Base-by-base conservation (phyloP, 2,888 invertebrate species). In the Dolichopus griseipennis region DNA sequence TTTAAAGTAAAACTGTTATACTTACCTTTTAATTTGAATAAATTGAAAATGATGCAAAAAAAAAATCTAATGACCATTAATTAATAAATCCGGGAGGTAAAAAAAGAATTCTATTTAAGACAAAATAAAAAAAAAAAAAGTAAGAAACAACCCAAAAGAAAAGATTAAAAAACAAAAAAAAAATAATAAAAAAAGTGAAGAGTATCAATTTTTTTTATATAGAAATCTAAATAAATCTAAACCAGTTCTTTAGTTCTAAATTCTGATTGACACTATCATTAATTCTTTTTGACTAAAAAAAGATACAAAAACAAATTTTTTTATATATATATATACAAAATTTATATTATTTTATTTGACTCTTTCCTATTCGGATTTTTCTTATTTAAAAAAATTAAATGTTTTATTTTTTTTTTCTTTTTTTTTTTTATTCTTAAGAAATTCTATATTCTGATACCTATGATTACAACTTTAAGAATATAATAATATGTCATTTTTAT, bases 231-330 rank as follows among this genome's bases (percentile, higher is more conserved):
- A 27, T 27, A 27, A 27, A 27, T 27, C 27, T 52, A 52, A 52
- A 52, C 52, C 52, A 52, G 52, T 52, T 52, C 52, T 52, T 52
- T 52, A 52, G 52, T 52, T 52, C 52, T 52, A 52, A 52, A 52
- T 52, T 52, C 52, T 52, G 52, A 52, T 52, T 12, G 18, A 52
- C 52, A 52, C 18, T 52, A 18, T 52, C 18, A 52, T 52, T 18
- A 52, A 52, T 52, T 52, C 52, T 6, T 52, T 52, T 52, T 52
- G 18, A n/a, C 52, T n/a, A n/a, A 52, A 52, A 52, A 18, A 27
- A 27, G 5, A 27, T 6, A 41, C 41, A 41, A 27, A 27, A 27
- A 27, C 2, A 52, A 52, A 52, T 52, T 52, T n/a, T n/a, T n/a
- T n/a, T n/a, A n/a, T n/a, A n/a, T n/a, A n/a, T n/a, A n/a, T n/a